phyloP scores from a whole-genome alignment of 2,797 vertebrate species.

The Dendrocincla fuliginosa region DNA sequence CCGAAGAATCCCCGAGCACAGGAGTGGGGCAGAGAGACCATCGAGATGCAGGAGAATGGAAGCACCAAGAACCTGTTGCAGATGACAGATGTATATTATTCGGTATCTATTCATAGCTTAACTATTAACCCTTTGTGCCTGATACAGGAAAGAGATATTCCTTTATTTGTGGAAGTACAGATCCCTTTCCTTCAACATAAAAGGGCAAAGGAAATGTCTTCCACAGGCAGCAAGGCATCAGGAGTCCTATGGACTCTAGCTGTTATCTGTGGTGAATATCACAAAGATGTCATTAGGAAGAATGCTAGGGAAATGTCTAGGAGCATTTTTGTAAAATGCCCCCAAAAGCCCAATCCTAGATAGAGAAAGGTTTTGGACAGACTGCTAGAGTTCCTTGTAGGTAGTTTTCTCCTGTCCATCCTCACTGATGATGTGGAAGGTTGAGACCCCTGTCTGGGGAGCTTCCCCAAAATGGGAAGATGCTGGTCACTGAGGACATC shows the following conservation, averaged over 20 bases:
- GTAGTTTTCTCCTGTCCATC: background rate
- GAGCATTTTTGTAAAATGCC: background rate
- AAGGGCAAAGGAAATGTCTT: background rate
- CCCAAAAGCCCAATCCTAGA: background rate
- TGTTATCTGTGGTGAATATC: background rate
- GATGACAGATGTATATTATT: constrained; percentile 97
- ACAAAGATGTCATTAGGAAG: background rate
- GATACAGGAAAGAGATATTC: background rate
- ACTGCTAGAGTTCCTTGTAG: background rate
- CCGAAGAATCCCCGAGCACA: constrained; percentile 90
- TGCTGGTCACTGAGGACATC: background rate
- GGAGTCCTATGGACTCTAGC: background rate
- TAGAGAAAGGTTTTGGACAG: background rate
- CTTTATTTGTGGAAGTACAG: background rate
- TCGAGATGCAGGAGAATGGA: constrained; percentile 98
- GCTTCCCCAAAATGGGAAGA: background rate
- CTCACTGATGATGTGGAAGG: background rate
- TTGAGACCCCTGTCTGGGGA: background rate
- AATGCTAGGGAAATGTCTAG: background rate
- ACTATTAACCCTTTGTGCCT: background rate
- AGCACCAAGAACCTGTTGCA: constrained; percentile 98
- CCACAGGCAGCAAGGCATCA: background rate
- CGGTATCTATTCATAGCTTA: constrained; percentile 77
- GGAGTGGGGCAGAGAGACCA: constrained; percentile 96
- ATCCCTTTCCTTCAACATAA: background rate